Evolutionary conservation across 2,797 vertebrate species (phyloP).

Genomic region (Leptatherina wallacei): DNA sequence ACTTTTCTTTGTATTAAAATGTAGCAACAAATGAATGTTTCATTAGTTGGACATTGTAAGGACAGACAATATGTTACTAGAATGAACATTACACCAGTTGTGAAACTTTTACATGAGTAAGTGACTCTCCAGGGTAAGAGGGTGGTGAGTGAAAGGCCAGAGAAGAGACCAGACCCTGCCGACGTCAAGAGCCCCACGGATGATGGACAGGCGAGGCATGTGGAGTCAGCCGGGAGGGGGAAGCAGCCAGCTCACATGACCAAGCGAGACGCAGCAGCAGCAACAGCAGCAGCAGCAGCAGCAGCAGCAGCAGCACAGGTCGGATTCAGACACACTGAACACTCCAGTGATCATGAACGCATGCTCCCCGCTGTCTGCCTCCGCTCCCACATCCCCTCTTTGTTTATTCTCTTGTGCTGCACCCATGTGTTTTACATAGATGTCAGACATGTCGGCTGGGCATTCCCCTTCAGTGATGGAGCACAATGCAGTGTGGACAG

Average conservation of each 20-base stretch:
- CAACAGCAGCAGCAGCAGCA: no score
- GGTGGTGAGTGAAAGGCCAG: conserved; percentile 88
- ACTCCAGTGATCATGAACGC: conserved; percentile 20
- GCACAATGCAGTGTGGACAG: conserved; percentile 70
- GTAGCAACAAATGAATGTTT: background rate
- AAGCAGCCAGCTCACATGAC: conserved; percentile 73
- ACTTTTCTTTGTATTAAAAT: background rate
- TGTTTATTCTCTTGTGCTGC: conserved; percentile 46
- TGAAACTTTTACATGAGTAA: conserved; percentile 18
- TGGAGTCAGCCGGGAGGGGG: conserved; percentile 73
- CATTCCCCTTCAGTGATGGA: conserved; percentile 67
- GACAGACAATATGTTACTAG: background rate
- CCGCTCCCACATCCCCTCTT: conserved; percentile 32
- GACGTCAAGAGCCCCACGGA: conserved; percentile 73
- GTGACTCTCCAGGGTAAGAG: conserved; percentile 86
- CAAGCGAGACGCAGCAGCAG: conserved; percentile 81
- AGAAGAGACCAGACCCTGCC: conserved; percentile 54
- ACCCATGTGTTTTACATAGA: conserved; percentile 78
- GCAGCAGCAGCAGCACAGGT: conserved; percentile 77
- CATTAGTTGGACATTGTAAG: background rate
- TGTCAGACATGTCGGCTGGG: conserved; percentile 76
- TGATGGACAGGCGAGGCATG: conserved; percentile 64
- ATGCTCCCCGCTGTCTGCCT: conserved; percentile 28
- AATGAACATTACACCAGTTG: conserved; percentile 1
- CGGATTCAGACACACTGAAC: conserved; percentile 40